Base-by-base conservation (phyloP, 2,797 vertebrate genomes). In the Merluccius polli region DNA sequence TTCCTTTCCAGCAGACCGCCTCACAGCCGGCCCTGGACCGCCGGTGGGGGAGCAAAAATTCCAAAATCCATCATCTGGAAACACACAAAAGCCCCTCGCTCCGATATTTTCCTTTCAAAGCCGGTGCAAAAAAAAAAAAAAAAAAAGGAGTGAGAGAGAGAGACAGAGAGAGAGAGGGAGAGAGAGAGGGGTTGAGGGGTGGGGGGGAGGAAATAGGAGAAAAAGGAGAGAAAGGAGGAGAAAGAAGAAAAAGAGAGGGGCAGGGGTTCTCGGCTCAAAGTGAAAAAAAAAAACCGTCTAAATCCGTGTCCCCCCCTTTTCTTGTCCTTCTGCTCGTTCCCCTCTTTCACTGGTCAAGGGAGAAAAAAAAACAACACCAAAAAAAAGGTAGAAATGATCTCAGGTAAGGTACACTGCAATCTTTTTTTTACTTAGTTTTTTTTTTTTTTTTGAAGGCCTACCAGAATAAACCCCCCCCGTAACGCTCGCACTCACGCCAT, bases 41-140 rank as follows among this genome's bases (percentile, higher is more conserved):
- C 94, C 95, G 95, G 96, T 98, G 95, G 97, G 96, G 96, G 93
- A 95, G 95, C 96, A 95, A 95, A 95, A 97, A 98, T 97, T 98
- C 97, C 95, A 96, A 99, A 98, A 98, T 98, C 96, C 97, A 97
- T 98, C 97, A 99, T 98, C 97, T 98, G 97, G 97, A 97, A 98
- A 98, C 95, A 97, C 95, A 98, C 96, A 98, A 98, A 98, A 97
- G 96, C 95, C 95, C 93, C 91, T 93, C 95, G 84, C 85, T 94
- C 92, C 94, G 95, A 96, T 95, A 95, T 94, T 94, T n/a, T 94
- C 89, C 88, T 94, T 96, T 95, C 92, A 96, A 96, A 96, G 93
- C 89, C 82, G 87, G 85, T 86, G 81, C 82, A 81, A 84, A 84
- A 83, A 81, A 81, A 74, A 84, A 83, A 84, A 67, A 71, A 77